Evolutionary conservation across 2,888 invertebrate species (phyloP).

Genomic region (Melieria crassipennis): DNA sequence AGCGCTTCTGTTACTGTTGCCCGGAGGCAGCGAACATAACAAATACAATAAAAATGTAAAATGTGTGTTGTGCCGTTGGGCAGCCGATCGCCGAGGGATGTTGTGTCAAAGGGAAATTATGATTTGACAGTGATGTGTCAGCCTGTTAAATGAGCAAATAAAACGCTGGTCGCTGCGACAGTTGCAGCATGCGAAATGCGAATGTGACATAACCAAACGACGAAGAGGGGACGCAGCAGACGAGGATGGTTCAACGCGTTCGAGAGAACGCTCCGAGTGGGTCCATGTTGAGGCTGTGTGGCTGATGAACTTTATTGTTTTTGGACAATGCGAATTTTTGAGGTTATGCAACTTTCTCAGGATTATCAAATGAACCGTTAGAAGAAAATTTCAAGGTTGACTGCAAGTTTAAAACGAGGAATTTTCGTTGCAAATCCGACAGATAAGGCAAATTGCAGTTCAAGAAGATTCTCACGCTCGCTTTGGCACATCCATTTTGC

Average conservation of each 20-base stretch:
- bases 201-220: not conserved
- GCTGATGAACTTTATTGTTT: slow-evolving; percentile 49
- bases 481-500: no score
- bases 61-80: not conserved
- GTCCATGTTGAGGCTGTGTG: not conserved
- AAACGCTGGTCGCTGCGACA: slow-evolving; percentile 42
- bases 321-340: not conserved
- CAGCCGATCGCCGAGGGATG: slow-evolving; percentile 23
- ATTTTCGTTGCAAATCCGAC: not conserved
- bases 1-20: not conserved
- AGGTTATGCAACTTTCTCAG: slow-evolving; percentile 49
- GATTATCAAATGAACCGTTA: slow-evolving; percentile 48
- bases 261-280: not conserved
- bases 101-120: slow-evolving; percentile 39
- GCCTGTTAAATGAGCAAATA: slow-evolving; percentile 57
- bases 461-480: not conserved
- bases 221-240: not conserved
- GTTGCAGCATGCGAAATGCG: slow-evolving; percentile 3
- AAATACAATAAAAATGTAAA: slow-evolving; percentile 1
- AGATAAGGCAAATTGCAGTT: slow-evolving; percentile 13
- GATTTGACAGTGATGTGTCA: slow-evolving; percentile 63
- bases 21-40: not conserved
- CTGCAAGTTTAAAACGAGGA: slow-evolving; percentile 32
- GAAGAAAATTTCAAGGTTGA: slow-evolving; percentile 39
- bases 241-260: not conserved